Evolutionary conservation across 2,888 invertebrate species (phyloP).

Genomic region (Lagria hirta): DNA sequence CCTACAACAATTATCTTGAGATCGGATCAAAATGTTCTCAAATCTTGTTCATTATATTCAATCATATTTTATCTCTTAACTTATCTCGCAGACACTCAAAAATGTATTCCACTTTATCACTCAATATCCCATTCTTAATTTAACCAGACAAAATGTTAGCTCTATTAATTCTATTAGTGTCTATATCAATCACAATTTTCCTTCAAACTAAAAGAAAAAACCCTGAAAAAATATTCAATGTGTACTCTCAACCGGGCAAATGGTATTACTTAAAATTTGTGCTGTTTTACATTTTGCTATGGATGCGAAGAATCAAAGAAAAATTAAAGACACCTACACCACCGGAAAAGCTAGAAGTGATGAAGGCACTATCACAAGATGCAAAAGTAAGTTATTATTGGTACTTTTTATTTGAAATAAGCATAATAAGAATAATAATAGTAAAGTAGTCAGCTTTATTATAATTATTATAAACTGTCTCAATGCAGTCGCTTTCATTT

Average conservation of each 20-base stretch:
- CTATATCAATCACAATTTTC: slow-evolving; percentile 3
- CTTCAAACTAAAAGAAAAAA: slow-evolving; percentile 45
- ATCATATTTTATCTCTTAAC: too few species aligned
- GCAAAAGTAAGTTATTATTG: slow-evolving; percentile 55
- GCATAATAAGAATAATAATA: too few species aligned
- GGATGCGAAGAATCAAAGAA: slow-evolving; percentile 58
- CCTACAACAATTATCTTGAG: too few species aligned
- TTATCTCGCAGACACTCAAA: too few species aligned
- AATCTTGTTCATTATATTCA: too few species aligned
- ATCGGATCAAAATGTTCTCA: too few species aligned
- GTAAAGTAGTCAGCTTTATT: too few species aligned
- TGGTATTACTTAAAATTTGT: slow-evolving; percentile 66
- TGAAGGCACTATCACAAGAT: slow-evolving; percentile 61
- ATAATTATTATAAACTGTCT: background rate
- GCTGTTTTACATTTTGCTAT: slow-evolving; percentile 58
- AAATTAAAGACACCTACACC: slow-evolving; percentile 49
- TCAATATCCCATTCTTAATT: too few species aligned
- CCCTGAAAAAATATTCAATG: slow-evolving; percentile 59
- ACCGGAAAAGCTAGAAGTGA: slow-evolving; percentile 60
- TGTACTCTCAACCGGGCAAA: slow-evolving; percentile 64
- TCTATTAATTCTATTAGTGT: background rate
- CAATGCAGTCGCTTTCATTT: slow-evolving; percentile 1
- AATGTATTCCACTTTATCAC: too few species aligned
- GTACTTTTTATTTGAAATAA: too few species aligned
- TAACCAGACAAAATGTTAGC: too few species aligned